Evolutionary conservation across 2,888 invertebrate genomes (phyloP).

Genomic region (Mesoligia furuncula): DNA sequence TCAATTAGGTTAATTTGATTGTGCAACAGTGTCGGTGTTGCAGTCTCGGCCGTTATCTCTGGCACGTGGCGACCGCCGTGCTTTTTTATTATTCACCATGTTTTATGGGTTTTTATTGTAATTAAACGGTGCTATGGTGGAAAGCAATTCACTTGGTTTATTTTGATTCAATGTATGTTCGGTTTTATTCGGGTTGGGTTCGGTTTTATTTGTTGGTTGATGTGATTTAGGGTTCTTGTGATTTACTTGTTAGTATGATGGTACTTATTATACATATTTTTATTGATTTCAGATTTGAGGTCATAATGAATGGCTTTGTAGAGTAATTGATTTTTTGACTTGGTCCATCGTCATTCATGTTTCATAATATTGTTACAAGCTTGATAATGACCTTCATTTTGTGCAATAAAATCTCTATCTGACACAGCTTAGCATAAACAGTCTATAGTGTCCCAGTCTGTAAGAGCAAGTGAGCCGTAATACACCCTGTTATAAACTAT

Average conservation of each 20-base stretch:
- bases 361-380: background rate
- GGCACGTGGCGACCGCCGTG: slow-evolving; percentile 55
- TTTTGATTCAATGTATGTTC: slow-evolving; percentile 49
- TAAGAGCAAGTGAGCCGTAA: background rate
- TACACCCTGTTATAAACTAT: no score
- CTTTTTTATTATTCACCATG: slow-evolving; percentile 41
- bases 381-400: background rate
- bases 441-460: background rate
- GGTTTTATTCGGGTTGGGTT: slow-evolving; percentile 17
- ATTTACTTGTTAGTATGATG: slow-evolving; percentile 35
- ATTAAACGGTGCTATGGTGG: slow-evolving; percentile 40
- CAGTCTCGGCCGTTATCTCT: slow-evolving; percentile 38
- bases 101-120: slow-evolving; percentile 56
- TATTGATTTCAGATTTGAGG: slow-evolving; percentile 10
- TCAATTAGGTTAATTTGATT: slow-evolving; percentile 62
- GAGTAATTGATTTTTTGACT: background rate
- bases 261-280: background rate
- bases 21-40: slow-evolving; percentile 33
- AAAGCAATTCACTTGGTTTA: slow-evolving; percentile 40
- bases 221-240: slow-evolving; percentile 28
- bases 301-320: background rate
- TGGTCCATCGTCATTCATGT: background rate
- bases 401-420: background rate
- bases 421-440: background rate
- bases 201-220: slow-evolving; percentile 25